These are phyloP conservation scores for Antitype chi DNA, from an alignment of 2,888 invertebrate species.

Conservation along the genomic window DNA sequence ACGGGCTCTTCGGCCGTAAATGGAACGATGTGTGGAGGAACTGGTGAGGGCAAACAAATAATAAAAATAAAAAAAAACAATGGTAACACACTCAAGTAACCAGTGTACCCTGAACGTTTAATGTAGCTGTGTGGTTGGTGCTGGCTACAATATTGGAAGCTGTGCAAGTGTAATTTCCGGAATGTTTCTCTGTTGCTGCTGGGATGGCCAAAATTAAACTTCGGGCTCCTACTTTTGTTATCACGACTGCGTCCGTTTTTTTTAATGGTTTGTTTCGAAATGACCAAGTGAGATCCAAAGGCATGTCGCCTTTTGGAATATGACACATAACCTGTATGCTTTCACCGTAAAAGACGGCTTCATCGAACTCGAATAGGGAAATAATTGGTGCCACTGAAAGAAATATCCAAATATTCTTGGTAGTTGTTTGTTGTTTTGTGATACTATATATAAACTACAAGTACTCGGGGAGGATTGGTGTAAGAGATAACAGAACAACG, in stretches of 20 bases:
- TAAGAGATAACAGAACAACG: conserved; percentile 73
- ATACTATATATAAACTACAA: conserved; percentile 46
- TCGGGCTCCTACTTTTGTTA: conserved; percentile 91
- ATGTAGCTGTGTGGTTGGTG: conserved; percentile 91
- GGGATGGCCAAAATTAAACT: conserved; percentile 92
- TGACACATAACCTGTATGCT: conserved; percentile 91
- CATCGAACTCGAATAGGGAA: conserved; percentile 91
- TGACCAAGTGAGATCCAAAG: conserved; percentile 93
- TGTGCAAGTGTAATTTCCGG: conserved; percentile 94
- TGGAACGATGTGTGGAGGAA: conserved; percentile 92
- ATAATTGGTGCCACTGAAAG: conserved; percentile 91
- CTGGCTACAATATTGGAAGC: conserved; percentile 93
- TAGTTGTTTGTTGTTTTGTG: conserved; percentile 44
- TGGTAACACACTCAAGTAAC: conserved; percentile 72
- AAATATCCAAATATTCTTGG: conserved; percentile 65
- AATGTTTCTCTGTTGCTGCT: conserved; percentile 92
- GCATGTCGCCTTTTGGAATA: conserved; percentile 93
- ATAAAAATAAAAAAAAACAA: conserved; percentile 71
- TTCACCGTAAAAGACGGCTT: conserved; percentile 90
- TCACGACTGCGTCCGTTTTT: conserved; percentile 84
- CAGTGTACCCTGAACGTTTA: conserved; percentile 92
- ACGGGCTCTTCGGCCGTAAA: conserved; percentile 92
- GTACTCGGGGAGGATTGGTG: conserved; percentile 55
- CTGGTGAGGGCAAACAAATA: conserved; percentile 82
- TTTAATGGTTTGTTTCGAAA: conserved; percentile 91